Conservation (phyloP, 37 sponge, comb jelly and placozoan genomes). For the Aphrocallistes beatrix region DNA sequence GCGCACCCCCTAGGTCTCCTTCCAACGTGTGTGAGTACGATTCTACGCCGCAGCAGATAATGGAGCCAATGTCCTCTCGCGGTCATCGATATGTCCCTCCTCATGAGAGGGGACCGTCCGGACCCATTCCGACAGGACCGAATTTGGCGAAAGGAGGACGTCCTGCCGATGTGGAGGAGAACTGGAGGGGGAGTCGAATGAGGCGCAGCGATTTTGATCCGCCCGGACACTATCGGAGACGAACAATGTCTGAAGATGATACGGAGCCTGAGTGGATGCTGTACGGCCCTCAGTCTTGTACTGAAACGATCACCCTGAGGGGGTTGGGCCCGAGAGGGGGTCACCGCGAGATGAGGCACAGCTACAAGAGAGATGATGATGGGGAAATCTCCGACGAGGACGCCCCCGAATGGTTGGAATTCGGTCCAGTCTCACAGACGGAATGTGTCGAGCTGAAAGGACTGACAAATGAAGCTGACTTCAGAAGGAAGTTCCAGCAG, state of each 20-base stretch:
- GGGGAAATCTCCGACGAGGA: constrained; percentile 5
- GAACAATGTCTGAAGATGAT: not conserved
- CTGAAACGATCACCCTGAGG: constrained; percentile 17
- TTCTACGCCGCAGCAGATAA: not conserved
- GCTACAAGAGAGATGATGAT: not conserved
- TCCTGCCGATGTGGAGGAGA: not conserved
- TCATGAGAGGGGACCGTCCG: not conserved
- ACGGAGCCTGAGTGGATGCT: constrained; percentile 26
- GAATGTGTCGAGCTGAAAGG: constrained; percentile 14
- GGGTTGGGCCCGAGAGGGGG: not conserved
- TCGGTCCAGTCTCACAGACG: constrained; percentile 1
- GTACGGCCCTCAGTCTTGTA: not conserved
- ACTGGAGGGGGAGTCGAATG: constrained; percentile 14
- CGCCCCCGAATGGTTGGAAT: not conserved
- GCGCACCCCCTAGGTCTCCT: not conserved
- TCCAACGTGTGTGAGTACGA: not conserved
- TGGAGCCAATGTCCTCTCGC: not conserved
- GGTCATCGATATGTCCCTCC: not conserved
- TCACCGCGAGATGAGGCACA: not conserved
- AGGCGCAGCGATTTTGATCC: not conserved
- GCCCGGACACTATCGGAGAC: not conserved
- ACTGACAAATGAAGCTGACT: not conserved
- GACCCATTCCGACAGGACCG: not conserved
- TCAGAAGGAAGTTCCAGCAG: not conserved
- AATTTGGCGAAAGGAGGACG: not conserved